phyloP scores from a whole-genome alignment of 1,140 invertebrate genomes.

The Drosophila auraria region DNA sequence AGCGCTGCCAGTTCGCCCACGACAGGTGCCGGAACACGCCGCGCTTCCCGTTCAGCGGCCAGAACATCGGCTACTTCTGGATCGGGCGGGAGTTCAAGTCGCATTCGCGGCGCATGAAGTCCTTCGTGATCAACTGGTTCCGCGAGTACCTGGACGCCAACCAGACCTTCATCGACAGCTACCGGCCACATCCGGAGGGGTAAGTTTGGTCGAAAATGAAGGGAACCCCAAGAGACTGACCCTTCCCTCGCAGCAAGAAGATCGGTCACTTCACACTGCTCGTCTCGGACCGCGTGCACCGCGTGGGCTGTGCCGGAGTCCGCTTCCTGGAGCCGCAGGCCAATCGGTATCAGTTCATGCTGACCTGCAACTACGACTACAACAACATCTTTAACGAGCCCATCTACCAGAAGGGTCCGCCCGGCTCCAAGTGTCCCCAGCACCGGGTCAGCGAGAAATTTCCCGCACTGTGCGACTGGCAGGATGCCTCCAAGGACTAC shows the following conservation, averaged over 20 bases:
- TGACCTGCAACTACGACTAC: conserved; percentile 81
- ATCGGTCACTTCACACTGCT: conserved; percentile 77
- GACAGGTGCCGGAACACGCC: conserved; percentile 77
- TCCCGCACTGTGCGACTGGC: conserved; percentile 69
- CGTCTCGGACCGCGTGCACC: conserved; percentile 70
- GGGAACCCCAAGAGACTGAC: too few relatives aligned
- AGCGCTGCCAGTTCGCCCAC: conserved; percentile 72
- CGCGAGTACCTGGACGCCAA: conserved; percentile 73
- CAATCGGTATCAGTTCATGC: conserved; percentile 60
- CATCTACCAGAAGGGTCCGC: conserved; percentile 61
- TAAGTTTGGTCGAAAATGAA: conserved; percentile 26
- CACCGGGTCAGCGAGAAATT: conserved; percentile 60
- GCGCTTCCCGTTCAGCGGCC: conserved; percentile 65
- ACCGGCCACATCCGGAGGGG: conserved; percentile 69
- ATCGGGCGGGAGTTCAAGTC: conserved; percentile 77
- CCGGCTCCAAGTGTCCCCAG: conserved; percentile 62
- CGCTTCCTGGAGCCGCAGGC: conserved; percentile 46
- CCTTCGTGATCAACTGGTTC: conserved; percentile 79
- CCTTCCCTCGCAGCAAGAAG: conserved; percentile 53
- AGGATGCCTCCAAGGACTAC: conserved; percentile 34
- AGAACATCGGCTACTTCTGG: conserved; percentile 82
- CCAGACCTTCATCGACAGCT: conserved; percentile 73
- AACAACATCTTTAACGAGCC: conserved; percentile 71
- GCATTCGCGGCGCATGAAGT: conserved; percentile 76
- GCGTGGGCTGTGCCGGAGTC: conserved; percentile 74